Conservation (phyloP, 2,113 vertebrate species). For the Sminthopsis crassicaudata region DNA sequence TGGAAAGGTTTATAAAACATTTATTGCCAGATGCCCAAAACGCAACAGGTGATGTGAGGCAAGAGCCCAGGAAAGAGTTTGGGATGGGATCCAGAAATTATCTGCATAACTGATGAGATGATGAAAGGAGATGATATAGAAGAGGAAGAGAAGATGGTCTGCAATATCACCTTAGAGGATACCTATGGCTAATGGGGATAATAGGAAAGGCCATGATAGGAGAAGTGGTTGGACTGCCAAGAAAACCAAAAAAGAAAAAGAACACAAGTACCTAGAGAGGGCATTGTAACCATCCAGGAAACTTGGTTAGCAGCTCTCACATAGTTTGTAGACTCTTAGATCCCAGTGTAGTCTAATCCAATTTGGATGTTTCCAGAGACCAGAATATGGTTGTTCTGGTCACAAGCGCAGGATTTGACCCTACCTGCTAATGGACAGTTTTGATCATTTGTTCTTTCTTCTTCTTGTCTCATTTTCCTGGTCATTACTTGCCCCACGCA, state of each 20-base stretch:
- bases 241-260: neutral
- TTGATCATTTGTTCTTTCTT: neutral
- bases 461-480: constrained; percentile 13
- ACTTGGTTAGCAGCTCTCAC: neutral
- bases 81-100: neutral
- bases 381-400: neutral
- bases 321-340: neutral
- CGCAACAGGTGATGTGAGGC: neutral
- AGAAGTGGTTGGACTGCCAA: neutral
- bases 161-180: neutral
- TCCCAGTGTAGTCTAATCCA: neutral
- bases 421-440: neutral
- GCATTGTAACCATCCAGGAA: neutral
- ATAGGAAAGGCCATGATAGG: neutral
- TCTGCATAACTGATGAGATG: neutral
- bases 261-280: neutral
- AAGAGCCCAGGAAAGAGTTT: neutral
- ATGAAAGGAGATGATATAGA: neutral
- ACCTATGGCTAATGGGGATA: neutral
- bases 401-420: neutral
- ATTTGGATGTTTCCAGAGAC: neutral
- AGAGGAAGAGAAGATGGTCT: neutral
- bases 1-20: neutral
- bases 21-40: neutral
- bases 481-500: neutral